Evolutionary conservation across 1,140 invertebrate genomes (phyloP).

Genomic region (Oscheius sp.): DNA sequence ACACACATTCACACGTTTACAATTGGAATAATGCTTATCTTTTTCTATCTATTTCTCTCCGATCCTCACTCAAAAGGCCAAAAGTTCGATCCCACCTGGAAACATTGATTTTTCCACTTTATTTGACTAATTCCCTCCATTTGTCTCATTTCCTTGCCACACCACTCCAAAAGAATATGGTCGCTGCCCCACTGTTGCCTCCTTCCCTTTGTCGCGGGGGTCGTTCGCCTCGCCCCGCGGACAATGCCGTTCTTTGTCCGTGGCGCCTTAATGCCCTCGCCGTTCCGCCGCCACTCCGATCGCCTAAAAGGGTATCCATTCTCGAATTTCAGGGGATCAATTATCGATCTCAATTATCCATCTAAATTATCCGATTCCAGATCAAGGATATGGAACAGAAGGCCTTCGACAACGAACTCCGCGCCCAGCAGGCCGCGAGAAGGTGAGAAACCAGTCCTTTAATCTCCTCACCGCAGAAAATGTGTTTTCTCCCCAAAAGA

Average conservation of each 20-base stretch:
- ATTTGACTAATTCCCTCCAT: too few relatives aligned
- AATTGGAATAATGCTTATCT: too few relatives aligned
- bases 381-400: not conserved
- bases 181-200: not conserved
- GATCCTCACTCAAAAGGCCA: too few relatives aligned
- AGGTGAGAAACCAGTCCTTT: not conserved
- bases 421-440: not conserved
- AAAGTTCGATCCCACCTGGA: too few relatives aligned
- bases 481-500: not conserved
- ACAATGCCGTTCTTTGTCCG: not conserved
- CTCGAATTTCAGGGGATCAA: too few relatives aligned
- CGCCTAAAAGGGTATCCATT: too few relatives aligned
- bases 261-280: not conserved
- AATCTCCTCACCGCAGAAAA: not conserved
- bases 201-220: not conserved
- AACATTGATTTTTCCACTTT: too few relatives aligned
- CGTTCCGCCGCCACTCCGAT: too few relatives aligned
- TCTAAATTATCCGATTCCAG: not conserved
- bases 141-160: not conserved
- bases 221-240: not conserved
- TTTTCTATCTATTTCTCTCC: too few relatives aligned
- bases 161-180: not conserved
- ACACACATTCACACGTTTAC: too few relatives aligned
- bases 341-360: not conserved
- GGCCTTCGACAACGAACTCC: not conserved